Conservation (phyloP, 2,888 invertebrate species). For the Aphrophora alni region DNA sequence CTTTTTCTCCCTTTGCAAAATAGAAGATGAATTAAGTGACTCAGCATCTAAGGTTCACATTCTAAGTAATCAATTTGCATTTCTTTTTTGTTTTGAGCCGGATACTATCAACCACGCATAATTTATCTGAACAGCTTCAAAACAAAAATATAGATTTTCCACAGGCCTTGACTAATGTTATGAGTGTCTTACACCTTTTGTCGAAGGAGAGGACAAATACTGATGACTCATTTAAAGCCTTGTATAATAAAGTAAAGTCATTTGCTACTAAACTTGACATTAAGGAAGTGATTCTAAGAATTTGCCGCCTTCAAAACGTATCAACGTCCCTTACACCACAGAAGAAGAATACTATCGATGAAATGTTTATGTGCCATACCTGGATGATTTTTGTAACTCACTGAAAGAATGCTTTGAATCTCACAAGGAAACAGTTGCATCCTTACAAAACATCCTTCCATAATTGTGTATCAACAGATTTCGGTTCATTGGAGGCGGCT, state of each 20-base stretch:
- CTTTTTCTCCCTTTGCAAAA: background rate
- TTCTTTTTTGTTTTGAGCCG: background rate
- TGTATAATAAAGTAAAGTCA: background rate
- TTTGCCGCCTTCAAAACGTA: background rate
- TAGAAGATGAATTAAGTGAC: background rate
- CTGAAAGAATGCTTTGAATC: background rate
- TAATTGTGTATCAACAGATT: background rate
- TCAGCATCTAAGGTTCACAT: background rate
- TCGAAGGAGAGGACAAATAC: background rate
- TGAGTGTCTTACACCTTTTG: constrained; percentile 10
- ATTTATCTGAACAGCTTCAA: background rate
- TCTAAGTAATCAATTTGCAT: background rate
- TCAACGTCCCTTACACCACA: background rate
- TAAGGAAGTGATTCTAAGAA: constrained; percentile 11
- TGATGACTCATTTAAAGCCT: background rate
- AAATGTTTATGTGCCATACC: background rate
- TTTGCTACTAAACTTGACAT: constrained; percentile 13
- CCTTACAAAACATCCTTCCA: background rate
- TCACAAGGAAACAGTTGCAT: background rate
- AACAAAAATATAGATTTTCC: background rate
- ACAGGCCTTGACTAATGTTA: background rate
- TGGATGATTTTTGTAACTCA: constrained; percentile 3
- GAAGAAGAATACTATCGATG: background rate
- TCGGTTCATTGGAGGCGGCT: background rate
- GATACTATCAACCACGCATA: background rate